Evolutionary conservation across 2,113 vertebrate species (phyloP).

Genomic region (Ifrita kowaldi): DNA sequence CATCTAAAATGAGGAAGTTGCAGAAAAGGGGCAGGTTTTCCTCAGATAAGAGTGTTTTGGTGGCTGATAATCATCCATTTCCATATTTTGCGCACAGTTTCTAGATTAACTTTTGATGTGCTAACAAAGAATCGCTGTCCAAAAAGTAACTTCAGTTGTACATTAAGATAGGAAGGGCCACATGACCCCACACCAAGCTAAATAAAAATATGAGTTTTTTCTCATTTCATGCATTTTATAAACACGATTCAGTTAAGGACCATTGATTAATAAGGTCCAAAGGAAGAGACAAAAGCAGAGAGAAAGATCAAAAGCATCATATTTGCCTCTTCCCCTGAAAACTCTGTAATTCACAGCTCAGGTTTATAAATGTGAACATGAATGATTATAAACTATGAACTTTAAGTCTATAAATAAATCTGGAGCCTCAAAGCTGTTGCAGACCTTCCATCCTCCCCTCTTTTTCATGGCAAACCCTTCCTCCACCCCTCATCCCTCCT

Average conservation of each 20-base stretch:
- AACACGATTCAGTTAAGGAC: background rate
- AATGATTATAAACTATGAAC: background rate
- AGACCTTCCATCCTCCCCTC: background rate
- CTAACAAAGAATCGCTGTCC: background rate
- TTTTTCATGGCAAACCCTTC: background rate
- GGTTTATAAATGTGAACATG: background rate
- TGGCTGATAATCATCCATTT: background rate
- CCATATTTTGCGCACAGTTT: background rate
- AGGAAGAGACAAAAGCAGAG: background rate
- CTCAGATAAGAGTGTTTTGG: slow-evolving; percentile 9
- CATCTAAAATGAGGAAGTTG: slow-evolving; percentile 51
- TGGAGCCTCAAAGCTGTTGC: background rate
- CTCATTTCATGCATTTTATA: background rate
- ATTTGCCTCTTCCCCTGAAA: background rate
- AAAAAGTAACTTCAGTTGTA: background rate
- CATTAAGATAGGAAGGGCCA: background rate
- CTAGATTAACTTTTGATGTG: background rate
- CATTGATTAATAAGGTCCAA: background rate
- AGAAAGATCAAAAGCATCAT: background rate
- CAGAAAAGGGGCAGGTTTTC: background rate
- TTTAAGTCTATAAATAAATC: background rate
- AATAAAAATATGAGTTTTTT: background rate
- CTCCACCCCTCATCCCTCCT: background rate
- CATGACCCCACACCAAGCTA: background rate
- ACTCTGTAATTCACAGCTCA: background rate